phyloP scores from a whole-genome alignment of 2,797 vertebrate genomes.

The Sciurus carolinensis region DNA sequence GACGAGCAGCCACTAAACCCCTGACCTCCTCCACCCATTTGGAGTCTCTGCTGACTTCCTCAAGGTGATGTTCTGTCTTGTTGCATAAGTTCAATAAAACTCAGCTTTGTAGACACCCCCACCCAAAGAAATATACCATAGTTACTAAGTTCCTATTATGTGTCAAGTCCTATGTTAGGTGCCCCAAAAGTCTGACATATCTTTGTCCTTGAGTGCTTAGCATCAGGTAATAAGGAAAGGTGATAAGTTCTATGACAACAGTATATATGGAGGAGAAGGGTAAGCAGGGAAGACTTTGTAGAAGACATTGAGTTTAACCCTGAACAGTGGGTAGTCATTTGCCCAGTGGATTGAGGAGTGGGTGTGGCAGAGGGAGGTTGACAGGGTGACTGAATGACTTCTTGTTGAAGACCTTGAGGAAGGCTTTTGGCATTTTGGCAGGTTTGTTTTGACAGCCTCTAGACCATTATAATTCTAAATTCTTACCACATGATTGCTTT shows the following conservation, averaged over 20 bases:
- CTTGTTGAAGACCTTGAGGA: neutral
- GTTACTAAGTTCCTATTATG: neutral
- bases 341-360: neutral
- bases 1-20: neutral
- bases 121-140: neutral
- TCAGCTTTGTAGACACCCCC: neutral
- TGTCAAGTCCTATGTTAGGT: neutral
- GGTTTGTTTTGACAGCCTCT: neutral
- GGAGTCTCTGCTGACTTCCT: neutral
- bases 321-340: neutral
- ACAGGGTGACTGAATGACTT: neutral
- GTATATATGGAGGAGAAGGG: neutral
- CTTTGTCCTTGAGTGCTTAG: slow-evolving; percentile 3
- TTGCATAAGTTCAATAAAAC: neutral
- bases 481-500: slow-evolving; percentile 19
- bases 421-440: neutral
- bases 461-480: neutral
- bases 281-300: neutral
- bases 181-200: neutral
- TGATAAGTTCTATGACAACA: neutral
- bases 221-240: neutral
- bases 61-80: neutral
- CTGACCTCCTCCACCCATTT: neutral
- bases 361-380: neutral
- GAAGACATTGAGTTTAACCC: neutral